A percentile compares a stretch with the other conserved stretches of the same genome.
Conservation (phyloP, 2,888 invertebrate species). For the Lypha dubia region DNA sequence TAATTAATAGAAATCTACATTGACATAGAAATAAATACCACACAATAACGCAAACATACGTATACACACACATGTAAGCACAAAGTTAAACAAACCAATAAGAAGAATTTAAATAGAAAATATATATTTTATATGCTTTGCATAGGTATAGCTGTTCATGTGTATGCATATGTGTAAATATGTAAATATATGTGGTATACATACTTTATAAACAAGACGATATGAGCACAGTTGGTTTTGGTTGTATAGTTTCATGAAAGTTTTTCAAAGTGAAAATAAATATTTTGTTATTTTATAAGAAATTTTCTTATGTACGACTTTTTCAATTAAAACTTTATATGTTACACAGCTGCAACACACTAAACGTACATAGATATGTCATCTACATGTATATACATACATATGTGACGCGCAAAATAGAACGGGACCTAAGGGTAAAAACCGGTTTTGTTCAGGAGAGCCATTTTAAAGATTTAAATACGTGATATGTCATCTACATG, state of each 20-base stretch:
- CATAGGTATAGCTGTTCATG: too few relatives aligned
- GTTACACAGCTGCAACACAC: background rate
- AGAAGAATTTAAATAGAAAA: slow-evolving; percentile 21
- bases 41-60: background rate
- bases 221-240: slow-evolving; percentile 11
- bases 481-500: too few relatives aligned
- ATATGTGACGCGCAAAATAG: too few relatives aligned
- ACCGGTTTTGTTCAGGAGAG: too few relatives aligned
- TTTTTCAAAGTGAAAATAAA: slow-evolving; percentile 19
- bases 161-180: background rate
- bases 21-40: slow-evolving; percentile 39
- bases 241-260: background rate
- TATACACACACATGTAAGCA: background rate
- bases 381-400: too few relatives aligned
- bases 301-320: background rate
- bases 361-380: background rate
- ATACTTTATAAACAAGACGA: background rate
- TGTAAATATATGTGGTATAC: background rate
- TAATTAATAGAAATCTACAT: slow-evolving; percentile 52
- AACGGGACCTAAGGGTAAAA: too few relatives aligned
- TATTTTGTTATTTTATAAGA: slow-evolving; percentile 13
- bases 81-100: background rate
- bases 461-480: too few relatives aligned
- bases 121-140: background rate
- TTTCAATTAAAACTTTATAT: background rate